Base-by-base conservation (phyloP, 2,113 vertebrate genomes). In the Polypterus senegalus region DNA sequence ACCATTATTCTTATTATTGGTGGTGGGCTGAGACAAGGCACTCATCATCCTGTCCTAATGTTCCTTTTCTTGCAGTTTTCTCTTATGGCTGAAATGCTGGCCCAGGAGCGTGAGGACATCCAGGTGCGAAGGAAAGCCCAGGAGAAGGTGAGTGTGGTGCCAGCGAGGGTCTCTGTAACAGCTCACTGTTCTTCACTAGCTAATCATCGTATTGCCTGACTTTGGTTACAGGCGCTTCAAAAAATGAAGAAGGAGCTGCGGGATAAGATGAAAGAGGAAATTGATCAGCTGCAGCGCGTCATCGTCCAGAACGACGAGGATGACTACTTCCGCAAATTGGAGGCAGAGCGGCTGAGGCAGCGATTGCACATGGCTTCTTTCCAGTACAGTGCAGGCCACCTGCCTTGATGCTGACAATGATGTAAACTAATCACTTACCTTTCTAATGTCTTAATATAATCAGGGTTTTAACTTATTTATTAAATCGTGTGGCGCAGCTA, bases 231-330 rank as follows among this genome's bases (percentile, higher is more conserved):
- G 96, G 88, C 83, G 11, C 75, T 98, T 57, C 76, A 83, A 55
- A 93, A 92, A 76, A 79, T 89, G 81, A 96, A 91, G 70, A 79
- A 77, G 46, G 92, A 98, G 66, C 68, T 98, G 62, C 86, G 90
- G 47, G 80, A 74, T 9, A 92, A 86, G 76, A 90, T 97, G 93
- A 91, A 97, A 75, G 86, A 84, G 6, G 94, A 98, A 73, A 93
- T 97, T 8, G 70, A 83, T 1, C 84, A 94, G 3, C 80, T 98
- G 54, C 95, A 98, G 77, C 68, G 76, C 61, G 79, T 93, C 72
- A 89, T 97, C 65, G 67, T 89, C n/a, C 83, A 86, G 64, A 85
- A 80, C 0, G 85, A 94, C 0, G 83, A 95, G 0, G 90, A 94
- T 1, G 81, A 88, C 59, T 85, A 90, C 70, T 89, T 94, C 76